A percentile compares a stretch with the other conserved stretches of the same genome.
phyloP scores from a whole-genome alignment of 2,113 vertebrate genomes.

The Fulmarus glacialis region DNA sequence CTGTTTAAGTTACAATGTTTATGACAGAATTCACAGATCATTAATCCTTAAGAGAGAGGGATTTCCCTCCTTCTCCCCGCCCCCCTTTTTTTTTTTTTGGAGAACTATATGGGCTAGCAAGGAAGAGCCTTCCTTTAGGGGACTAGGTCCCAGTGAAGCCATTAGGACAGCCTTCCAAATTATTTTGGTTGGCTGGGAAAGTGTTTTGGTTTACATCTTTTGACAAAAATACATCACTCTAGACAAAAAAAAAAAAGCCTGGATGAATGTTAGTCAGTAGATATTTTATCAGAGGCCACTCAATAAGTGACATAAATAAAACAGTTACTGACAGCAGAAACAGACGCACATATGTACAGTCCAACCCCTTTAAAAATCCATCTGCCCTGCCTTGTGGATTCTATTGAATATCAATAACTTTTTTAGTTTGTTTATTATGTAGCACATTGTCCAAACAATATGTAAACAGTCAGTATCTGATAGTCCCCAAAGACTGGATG shows the following conservation, averaged over 20 bases:
- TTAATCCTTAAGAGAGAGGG: not conserved
- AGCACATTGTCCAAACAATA: not conserved
- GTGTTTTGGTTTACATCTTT: not conserved
- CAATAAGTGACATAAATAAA: not conserved
- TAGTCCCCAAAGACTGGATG: not conserved
- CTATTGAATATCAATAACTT: not conserved
- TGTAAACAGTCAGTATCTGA: not conserved
- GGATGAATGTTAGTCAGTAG: not conserved
- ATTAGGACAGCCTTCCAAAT: not conserved
- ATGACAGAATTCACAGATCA: not conserved
- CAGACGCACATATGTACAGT: not conserved
- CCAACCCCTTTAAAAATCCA: slow-evolving; percentile 8
- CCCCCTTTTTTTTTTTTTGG: too few species aligned
- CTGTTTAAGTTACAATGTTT: not conserved
- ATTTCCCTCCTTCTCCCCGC: accelerated
- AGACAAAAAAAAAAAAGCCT: not conserved
- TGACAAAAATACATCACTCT: not conserved
- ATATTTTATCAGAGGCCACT: not conserved
- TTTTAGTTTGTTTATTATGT: not conserved
- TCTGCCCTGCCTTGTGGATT: slow-evolving; percentile 31
- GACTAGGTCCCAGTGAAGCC: not conserved
- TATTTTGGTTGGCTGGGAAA: not conserved
- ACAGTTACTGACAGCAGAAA: slow-evolving; percentile 25
- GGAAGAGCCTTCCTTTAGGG: not conserved
- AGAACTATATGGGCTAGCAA: not conserved